phyloP scores from a whole-genome alignment of 2,113 vertebrate genomes.

The Leucopsar rothschildi region DNA sequence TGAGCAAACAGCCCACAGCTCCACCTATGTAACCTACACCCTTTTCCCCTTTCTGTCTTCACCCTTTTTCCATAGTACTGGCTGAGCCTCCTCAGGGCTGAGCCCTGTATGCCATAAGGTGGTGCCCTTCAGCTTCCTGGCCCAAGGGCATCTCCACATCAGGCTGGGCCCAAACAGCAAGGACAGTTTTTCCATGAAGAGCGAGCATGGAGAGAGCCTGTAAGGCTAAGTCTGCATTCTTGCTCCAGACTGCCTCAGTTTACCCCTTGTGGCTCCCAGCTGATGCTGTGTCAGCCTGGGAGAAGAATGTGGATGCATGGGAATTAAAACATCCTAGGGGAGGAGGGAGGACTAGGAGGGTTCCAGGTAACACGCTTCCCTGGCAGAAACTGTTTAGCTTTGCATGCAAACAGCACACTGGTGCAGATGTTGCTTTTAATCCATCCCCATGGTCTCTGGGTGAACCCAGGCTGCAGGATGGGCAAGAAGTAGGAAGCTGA shows the following conservation, averaged over 20 bases:
- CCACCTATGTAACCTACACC: neutral
- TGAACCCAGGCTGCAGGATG: neutral
- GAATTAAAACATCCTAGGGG: neutral
- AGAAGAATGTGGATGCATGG: neutral
- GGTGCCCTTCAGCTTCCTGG: neutral
- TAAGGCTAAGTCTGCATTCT: neutral
- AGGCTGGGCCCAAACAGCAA: neutral
- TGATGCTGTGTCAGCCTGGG: neutral
- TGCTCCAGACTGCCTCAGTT: neutral
- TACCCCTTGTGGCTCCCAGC: neutral
- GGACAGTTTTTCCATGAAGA: neutral
- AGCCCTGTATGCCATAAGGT: neutral
- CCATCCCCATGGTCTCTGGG: fast-evolving
- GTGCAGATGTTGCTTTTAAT: neutral
- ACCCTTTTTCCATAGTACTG: neutral
- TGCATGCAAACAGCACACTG: neutral
- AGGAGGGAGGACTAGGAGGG: neutral
- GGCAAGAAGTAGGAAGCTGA: neutral
- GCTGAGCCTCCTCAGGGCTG: neutral
- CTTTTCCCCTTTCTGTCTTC: neutral
- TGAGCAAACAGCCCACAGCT: neutral
- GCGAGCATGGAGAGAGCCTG: neutral
- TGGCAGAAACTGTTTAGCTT: neutral
- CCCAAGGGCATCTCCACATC: fast-evolving
- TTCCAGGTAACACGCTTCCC: fast-evolving